phyloP scores from a whole-genome alignment of 2,113 vertebrate species.

The Sinocyclocheilus anophthalmus region DNA sequence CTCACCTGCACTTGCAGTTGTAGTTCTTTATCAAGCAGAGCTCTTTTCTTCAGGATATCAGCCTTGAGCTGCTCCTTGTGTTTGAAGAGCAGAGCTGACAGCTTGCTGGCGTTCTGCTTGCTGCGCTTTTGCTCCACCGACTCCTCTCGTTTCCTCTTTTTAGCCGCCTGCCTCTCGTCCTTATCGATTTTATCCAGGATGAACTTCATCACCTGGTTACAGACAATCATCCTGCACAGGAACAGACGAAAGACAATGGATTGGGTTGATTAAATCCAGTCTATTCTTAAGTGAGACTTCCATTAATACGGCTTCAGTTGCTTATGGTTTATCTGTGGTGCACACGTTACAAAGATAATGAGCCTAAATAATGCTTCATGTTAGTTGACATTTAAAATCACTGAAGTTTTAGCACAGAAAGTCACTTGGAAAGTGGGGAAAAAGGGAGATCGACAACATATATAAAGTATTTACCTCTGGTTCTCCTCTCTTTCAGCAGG shows the following conservation, averaged over 20 bases:
- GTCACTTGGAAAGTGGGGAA: neutral
- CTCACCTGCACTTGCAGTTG: constrained; percentile 96
- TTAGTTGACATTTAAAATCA: neutral
- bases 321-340: neutral
- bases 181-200: constrained; percentile 99
- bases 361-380: neutral
- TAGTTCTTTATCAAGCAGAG: constrained; percentile 95
- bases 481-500: constrained; percentile 91
- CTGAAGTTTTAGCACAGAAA: neutral
- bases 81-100: constrained; percentile 95
- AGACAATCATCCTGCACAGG: constrained; percentile 90
- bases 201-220: constrained; percentile 99
- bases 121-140: constrained; percentile 95
- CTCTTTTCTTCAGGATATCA: constrained; percentile 95
- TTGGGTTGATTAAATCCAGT: neutral
- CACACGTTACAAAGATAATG: neutral
- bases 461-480: constrained; percentile 68
- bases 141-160: constrained; percentile 94
- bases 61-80: constrained; percentile 98
- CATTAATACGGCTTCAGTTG: neutral
- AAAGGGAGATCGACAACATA: neutral
- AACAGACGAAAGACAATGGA: neutral
- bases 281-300: neutral
- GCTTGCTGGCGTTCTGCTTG: constrained; percentile 93
- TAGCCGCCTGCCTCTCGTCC: constrained; percentile 96